These are phyloP conservation scores for Tachysurus fulvidraco DNA, from an alignment of 2,113 vertebrate genomes.

Conservation along the genomic window DNA sequence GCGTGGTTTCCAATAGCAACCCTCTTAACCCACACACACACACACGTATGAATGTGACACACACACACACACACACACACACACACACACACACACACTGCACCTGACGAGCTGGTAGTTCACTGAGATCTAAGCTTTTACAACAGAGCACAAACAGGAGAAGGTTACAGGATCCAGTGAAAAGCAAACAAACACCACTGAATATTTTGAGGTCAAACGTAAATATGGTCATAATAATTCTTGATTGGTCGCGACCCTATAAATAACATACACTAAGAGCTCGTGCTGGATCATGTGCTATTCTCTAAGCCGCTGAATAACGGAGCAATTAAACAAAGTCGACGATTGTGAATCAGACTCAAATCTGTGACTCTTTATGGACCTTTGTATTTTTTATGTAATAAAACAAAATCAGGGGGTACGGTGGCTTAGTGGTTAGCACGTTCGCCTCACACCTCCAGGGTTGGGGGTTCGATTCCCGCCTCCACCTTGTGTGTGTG, in stretches of 20 bases:
- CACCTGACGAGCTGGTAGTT: slow-evolving; percentile 10
- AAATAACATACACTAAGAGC: not conserved
- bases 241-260: not conserved
- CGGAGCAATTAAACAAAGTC: no score
- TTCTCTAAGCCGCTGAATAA: not conserved
- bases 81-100: slow-evolving; percentile 16
- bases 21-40: not conserved
- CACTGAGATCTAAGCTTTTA: not conserved
- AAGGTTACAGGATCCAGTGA: not conserved
- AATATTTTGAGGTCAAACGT: not conserved
- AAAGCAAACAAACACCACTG: not conserved
- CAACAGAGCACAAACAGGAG: not conserved
- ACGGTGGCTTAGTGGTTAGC: no score
- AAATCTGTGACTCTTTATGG: no score
- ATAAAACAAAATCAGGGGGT: no score
- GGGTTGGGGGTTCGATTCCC: no score
- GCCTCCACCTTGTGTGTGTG: no score
- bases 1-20: slow-evolving; percentile 46
- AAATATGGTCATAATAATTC: not conserved
- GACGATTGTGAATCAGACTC: no score
- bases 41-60: not conserved
- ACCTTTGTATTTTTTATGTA: no score
- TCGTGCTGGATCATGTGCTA: not conserved
- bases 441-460: no score
- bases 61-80: slow-evolving; percentile 11